A percentile compares a stretch with the other conserved stretches of the same genome.
These are phyloP conservation scores for Saccostrea glomerata DNA, from an alignment of 1,140 invertebrate genomes.

Conservation along the genomic window DNA sequence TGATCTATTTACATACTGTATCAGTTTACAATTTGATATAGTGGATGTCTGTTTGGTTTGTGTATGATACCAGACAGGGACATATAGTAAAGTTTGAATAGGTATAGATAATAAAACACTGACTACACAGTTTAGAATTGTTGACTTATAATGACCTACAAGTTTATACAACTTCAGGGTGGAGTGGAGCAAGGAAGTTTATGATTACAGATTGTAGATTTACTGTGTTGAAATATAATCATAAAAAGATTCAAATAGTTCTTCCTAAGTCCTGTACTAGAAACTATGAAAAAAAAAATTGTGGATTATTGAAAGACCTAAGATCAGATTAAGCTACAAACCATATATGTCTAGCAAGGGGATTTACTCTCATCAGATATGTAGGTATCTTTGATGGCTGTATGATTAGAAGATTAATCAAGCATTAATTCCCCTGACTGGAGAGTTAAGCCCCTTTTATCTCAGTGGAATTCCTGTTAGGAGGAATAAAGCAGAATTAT, in stretches of 20 bases:
- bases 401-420: conserved; percentile 16
- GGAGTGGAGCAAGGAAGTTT: conserved; percentile 8
- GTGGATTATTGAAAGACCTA: background rate
- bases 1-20: too few species aligned
- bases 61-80: too few species aligned
- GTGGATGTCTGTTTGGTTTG: too few species aligned
- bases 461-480: background rate
- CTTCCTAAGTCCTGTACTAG: background rate
- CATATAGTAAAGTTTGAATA: too few species aligned
- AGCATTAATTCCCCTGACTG: conserved; percentile 1
- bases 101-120: background rate
- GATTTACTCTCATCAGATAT: background rate
- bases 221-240: background rate
- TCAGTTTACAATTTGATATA: too few species aligned
- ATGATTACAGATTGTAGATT: background rate
- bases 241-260: background rate
- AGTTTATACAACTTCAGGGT: background rate
- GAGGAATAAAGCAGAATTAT: background rate
- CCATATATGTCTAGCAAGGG: background rate
- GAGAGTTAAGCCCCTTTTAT: background rate
- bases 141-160: background rate
- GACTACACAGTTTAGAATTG: background rate
- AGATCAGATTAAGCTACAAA: conserved; percentile 12
- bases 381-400: background rate
- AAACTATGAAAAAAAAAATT: background rate